Base-by-base conservation (phyloP, 2,888 invertebrate genomes). In the Nasonia oneida region DNA sequence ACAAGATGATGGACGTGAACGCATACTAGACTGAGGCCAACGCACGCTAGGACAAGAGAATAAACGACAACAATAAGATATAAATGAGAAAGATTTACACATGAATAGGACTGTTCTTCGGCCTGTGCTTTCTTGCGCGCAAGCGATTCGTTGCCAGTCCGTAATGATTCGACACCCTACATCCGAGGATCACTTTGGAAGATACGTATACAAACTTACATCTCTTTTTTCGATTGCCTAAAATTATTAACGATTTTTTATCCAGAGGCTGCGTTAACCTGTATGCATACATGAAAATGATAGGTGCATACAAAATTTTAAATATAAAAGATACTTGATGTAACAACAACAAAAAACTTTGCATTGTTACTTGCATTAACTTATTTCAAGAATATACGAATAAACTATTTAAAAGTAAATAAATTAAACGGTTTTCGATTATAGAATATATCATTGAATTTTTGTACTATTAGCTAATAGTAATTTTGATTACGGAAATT, bases 101-200 rank as follows among this genome's bases (percentile, higher is more conserved):
- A n/a, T 42, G 37, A 37, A 18, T 29, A 39, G 86, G 80, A 80
- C 76, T 76, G 80, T 83, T 86, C 83, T 81, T 83, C 83, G 86
- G 86, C 80, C 86, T 86, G 80, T 82, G 78, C 39, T 77, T 78
- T 42, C 39, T n/a, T 75, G 47, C 85, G 78, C 74, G 64, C 42
- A 29, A 61, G 42, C 76, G 39, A 23, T n/a, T 18, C 33, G 42
- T 47, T 47, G 57, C 8, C 15, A 42, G 23, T 76, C 53, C 18
- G 14, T 8, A 75, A 80, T 67, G 10, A 18, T 23, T 37, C 29
- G 61, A 47, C 42, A 23, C 37, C 29, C 23, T 4, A 42, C 61
- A 78, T 82, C 50, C 50, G 18, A 74, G 39, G 37, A 86, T 86
- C 79, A 86, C 83, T 83, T 83, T 47, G 74, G 86, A 83, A 86